phyloP scores from a whole-genome alignment of 2,888 invertebrate species.

The Hoplodrina ambigua region DNA sequence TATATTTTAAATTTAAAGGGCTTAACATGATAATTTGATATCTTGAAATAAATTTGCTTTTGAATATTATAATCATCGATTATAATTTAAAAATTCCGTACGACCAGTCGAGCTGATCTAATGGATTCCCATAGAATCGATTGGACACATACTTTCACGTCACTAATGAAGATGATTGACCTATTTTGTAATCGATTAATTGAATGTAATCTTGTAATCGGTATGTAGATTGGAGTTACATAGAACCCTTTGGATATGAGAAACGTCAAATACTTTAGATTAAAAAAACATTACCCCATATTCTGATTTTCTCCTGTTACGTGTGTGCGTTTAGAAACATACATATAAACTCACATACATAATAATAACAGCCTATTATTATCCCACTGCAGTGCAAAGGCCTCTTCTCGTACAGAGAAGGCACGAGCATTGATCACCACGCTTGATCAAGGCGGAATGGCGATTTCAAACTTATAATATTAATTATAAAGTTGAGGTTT shows the following conservation, averaged over 20 bases:
- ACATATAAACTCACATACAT: no score
- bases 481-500: no score
- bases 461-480: no score
- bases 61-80: conserved; percentile 55
- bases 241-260: conserved; percentile 6
- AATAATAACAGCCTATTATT: no score
- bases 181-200: conserved; percentile 53
- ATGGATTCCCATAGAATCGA: conserved; percentile 60
- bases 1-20: conserved; percentile 47
- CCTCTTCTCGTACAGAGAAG: no score
- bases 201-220: conserved; percentile 35
- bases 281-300: no score
- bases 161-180: conserved; percentile 55
- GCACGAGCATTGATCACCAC: no score
- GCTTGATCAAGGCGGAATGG: no score
- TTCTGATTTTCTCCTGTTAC: no score
- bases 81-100: conserved; percentile 56
- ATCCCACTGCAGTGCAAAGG: no score
- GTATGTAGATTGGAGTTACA: conserved; percentile 10
- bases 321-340: no score
- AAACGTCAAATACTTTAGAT: not conserved
- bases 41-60: conserved; percentile 49
- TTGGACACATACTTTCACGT: conserved; percentile 55
- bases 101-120: conserved; percentile 44
- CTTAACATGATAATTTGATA: conserved; percentile 48